Evolutionary conservation across 1,140 invertebrate genomes (phyloP).

Genomic region (Archegozetes longisetosus): DNA sequence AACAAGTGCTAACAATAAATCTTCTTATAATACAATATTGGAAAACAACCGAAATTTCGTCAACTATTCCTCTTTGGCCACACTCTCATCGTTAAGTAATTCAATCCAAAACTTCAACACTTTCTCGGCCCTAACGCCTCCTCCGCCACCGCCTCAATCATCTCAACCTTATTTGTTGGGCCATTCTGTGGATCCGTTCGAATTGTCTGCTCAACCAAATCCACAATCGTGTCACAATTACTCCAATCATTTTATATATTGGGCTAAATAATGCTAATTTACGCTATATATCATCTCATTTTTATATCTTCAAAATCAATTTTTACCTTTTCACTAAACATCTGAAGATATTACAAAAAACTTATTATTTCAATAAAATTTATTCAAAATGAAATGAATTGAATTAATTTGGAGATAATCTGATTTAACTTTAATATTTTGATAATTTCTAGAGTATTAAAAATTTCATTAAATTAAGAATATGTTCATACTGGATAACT

Average conservation of each 20-base stretch:
- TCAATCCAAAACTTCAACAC: background rate
- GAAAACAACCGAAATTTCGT: background rate
- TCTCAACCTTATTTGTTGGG: background rate
- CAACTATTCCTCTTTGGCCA: background rate
- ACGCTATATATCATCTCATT: no score
- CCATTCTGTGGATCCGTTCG: background rate
- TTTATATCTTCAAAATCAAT: no score
- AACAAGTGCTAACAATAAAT: background rate
- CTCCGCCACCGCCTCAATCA: background rate
- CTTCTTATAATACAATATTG: background rate
- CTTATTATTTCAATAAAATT: no score
- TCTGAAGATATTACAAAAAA: no score
- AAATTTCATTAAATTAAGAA: no score
- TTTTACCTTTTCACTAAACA: no score
- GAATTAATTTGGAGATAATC: no score
- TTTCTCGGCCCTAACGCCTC: background rate
- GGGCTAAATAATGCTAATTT: background rate
- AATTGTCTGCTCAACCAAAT: background rate
- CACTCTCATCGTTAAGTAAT: background rate
- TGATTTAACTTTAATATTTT: no score
- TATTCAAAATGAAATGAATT: no score
- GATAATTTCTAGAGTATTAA: no score
- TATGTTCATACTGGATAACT: no score
- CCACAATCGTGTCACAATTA: background rate
- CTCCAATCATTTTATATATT: background rate